Evolutionary conservation across 30 jellyfish, hydroid and myxozoan genomes (phyloP).

Genomic region (Hydra vulgaris): DNA sequence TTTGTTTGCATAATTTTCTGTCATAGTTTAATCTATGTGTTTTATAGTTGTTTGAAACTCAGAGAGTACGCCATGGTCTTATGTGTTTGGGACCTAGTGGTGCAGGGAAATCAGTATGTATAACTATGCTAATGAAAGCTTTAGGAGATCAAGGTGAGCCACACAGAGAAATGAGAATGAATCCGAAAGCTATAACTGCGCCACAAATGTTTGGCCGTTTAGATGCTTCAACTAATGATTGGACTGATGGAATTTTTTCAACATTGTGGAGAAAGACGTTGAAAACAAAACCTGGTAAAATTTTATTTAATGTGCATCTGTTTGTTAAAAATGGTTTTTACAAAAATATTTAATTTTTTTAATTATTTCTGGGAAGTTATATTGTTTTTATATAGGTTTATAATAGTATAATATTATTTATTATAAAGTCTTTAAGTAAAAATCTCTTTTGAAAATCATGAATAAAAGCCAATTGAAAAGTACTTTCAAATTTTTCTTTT

Average conservation of each 20-base stretch:
- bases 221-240: constrained; percentile 93
- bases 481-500: no score
- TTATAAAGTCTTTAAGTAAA: no score
- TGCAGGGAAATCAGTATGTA: constrained; percentile 86
- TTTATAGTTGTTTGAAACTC: constrained; percentile 74
- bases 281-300: constrained; percentile 66
- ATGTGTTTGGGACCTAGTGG: constrained; percentile 98
- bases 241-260: constrained; percentile 96
- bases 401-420: no score
- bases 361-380: no score
- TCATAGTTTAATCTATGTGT: neutral
- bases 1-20: no score
- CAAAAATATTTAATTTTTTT: no score
- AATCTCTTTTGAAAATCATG: no score
- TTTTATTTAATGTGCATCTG: neutral
- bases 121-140: constrained; percentile 85
- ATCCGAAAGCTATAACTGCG: constrained; percentile 92
- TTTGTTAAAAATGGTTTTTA: no score
- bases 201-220: constrained; percentile 95
- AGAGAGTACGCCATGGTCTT: constrained; percentile 94
- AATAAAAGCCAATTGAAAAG: no score
- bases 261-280: constrained; percentile 89
- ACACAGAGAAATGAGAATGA: constrained; percentile 90
- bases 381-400: no score
- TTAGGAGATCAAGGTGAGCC: constrained; percentile 93